Base-by-base conservation (phyloP, 2,797 vertebrate species). In the Gallinago nigripennis region DNA sequence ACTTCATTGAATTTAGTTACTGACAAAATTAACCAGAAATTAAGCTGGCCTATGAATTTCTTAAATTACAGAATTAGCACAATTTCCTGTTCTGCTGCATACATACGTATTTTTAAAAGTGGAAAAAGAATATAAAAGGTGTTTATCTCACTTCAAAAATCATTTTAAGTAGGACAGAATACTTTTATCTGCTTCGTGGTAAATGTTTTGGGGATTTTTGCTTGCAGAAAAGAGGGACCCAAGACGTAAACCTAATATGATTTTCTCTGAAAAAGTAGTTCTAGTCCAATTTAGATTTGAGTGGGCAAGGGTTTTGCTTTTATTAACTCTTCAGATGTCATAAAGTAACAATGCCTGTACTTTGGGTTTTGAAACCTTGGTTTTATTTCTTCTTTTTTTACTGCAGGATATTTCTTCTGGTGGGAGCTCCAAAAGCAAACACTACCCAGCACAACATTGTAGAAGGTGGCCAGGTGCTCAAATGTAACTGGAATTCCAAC, bases 381-480 rank as follows among this genome's bases (percentile, higher is more conserved):
- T 48, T 37, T 69, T 82, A 33, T 80, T 41, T 85, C 24, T 33
- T 96, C 81, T 90, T 79, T 77, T 77, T 84, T 21, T 16, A 16
- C 51, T 91, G 33, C 94, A 97, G 98, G 89, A 95, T 95, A 11
- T 98, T 93, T 90, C 97, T 98, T 58, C 96, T 98, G 46, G 97
- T 98, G 81, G 98, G 98, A 58, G 98, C 98, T 64, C 98, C 98
- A 1, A 98, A 98, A 94, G 98, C 98, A 24, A 98, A 98, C 92
- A 98, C 98, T 15, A 97, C 96, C 8, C 98, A 98, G 77, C 98
- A 97, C 28, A 97, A 97, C 48, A 97, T 98, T 2, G 48, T 97
- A 21, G 98, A 98, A 96, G 98, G 98, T 87, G 98, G 98, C 10
- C 98, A 98, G 64, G 98, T 98, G 41, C 97, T 98, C 57, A 98